A percentile compares a stretch with the other conserved stretches of the same genome.
These are phyloP conservation scores for Drosophila albomicans DNA, from an alignment of 1,140 invertebrate genomes.

Conservation along the genomic window DNA sequence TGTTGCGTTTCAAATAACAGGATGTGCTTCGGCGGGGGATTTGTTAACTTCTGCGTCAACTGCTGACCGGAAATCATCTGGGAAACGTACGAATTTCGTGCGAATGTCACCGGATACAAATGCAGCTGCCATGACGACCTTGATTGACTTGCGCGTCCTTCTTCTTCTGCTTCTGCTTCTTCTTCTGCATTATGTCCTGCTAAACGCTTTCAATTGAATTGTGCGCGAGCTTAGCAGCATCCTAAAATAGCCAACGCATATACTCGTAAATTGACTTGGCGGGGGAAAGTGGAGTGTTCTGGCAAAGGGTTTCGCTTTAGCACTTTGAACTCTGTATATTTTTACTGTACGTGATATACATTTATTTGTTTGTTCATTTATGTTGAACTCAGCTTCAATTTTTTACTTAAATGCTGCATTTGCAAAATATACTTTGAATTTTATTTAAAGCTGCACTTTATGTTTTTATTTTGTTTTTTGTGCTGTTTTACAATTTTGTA, in stretches of 20 bases:
- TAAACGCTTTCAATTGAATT: background rate
- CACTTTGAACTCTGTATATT: too few species aligned
- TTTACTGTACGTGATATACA: too few species aligned
- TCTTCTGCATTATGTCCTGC: background rate
- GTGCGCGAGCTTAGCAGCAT: background rate
- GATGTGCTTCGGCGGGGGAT: slow-evolving; percentile 6
- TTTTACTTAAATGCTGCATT: too few species aligned
- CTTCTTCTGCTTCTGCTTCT: background rate
- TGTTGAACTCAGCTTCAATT: too few species aligned
- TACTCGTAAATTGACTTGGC: slow-evolving; percentile 16
- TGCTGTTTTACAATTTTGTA: too few species aligned
- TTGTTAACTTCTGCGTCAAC: slow-evolving; percentile 24
- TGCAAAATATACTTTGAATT: too few species aligned
- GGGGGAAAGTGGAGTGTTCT: background rate
- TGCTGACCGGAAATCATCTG: slow-evolving; percentile 37
- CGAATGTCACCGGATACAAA: slow-evolving; percentile 7
- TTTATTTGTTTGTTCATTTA: too few species aligned
- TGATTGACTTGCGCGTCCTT: slow-evolving; percentile 12
- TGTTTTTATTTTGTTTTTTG: too few species aligned
- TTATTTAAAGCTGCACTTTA: too few species aligned
- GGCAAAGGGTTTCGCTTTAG: background rate
- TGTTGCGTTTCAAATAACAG: slow-evolving; percentile 9
- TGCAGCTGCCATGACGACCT: slow-evolving; percentile 15
- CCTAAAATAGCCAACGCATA: background rate
- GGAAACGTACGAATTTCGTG: slow-evolving; percentile 10